Evolutionary conservation across 2,797 vertebrate species (phyloP).

Genomic region (Enteromius argenteus): DNA sequence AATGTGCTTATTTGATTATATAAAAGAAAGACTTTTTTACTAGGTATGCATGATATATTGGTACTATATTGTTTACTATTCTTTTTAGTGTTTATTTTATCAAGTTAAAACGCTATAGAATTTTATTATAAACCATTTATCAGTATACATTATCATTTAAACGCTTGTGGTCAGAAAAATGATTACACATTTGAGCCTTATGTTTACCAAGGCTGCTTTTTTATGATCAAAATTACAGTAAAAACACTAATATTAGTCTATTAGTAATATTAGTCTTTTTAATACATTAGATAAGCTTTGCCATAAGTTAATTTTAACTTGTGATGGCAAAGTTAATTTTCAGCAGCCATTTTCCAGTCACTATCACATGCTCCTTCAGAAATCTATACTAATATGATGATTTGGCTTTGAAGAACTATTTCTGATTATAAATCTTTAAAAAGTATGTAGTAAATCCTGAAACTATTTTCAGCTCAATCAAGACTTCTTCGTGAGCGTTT

Average conservation of each 20-base stretch:
- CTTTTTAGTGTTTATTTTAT: too few relatives aligned
- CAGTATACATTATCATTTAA: not conserved
- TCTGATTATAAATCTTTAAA: not conserved
- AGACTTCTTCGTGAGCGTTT: slow-evolving; percentile 86
- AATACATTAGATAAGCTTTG: not conserved
- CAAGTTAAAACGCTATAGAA: not conserved
- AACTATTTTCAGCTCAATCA: slow-evolving; percentile 73
- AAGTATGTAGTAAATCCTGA: not conserved
- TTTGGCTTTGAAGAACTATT: not conserved
- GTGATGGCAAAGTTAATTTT: not conserved
- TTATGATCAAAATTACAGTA: not conserved
- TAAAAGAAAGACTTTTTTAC: not conserved
- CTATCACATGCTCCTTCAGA: not conserved
- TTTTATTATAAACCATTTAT: not conserved
- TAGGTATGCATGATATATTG: not conserved
- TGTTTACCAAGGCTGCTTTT: not conserved
- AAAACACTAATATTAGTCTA: not conserved
- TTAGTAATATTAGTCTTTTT: not conserved
- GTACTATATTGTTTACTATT: not conserved
- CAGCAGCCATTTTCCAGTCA: too few relatives aligned
- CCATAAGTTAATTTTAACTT: not conserved
- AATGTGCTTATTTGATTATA: not conserved
- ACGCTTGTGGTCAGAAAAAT: not conserved
- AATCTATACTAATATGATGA: not conserved
- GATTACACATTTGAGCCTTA: not conserved